Evolutionary conservation across 1,140 invertebrate species (phyloP).

Genomic region (Linepithema humile): DNA sequence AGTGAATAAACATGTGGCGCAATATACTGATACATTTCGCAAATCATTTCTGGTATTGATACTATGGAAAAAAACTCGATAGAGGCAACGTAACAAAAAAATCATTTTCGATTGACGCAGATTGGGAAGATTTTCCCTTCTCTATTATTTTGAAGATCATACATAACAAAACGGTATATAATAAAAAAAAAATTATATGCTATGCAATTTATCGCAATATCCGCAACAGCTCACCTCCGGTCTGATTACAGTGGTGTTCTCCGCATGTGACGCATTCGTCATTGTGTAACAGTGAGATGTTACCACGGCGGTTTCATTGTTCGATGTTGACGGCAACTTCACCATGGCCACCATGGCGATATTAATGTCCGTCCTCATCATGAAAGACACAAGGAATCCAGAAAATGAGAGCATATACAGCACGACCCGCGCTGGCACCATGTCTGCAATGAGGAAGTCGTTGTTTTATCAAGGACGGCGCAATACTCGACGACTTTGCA

Average conservation of each 20-base stretch:
- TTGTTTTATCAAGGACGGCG: not conserved
- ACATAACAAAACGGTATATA: not conserved
- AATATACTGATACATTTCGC: not conserved
- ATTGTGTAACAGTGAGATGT: slow-evolving; percentile 74
- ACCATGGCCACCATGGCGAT: slow-evolving; percentile 90
- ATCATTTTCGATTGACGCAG: not conserved
- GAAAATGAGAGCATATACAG: slow-evolving; percentile 90
- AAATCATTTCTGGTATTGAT: not conserved
- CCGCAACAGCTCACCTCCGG: slow-evolving; percentile 51
- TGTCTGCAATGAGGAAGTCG: slow-evolving; percentile 74
- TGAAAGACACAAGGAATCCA: slow-evolving; percentile 90
- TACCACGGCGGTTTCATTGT: slow-evolving; percentile 59
- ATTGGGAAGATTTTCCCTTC: not conserved
- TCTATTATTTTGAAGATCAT: not conserved
- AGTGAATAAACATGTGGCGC: not conserved
- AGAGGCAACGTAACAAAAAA: not conserved
- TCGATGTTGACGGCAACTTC: slow-evolving; percentile 73
- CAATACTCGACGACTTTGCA: not conserved
- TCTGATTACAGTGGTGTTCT: slow-evolving; percentile 56
- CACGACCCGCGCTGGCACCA: slow-evolving; percentile 87
- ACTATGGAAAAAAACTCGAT: not conserved
- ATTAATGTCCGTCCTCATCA: slow-evolving; percentile 92
- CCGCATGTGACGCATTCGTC: slow-evolving; percentile 53
- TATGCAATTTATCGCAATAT: not conserved
- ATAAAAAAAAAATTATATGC: not conserved